Base-by-base conservation (phyloP, 2,888 invertebrate species). In the Camptogramma bilineatum region DNA sequence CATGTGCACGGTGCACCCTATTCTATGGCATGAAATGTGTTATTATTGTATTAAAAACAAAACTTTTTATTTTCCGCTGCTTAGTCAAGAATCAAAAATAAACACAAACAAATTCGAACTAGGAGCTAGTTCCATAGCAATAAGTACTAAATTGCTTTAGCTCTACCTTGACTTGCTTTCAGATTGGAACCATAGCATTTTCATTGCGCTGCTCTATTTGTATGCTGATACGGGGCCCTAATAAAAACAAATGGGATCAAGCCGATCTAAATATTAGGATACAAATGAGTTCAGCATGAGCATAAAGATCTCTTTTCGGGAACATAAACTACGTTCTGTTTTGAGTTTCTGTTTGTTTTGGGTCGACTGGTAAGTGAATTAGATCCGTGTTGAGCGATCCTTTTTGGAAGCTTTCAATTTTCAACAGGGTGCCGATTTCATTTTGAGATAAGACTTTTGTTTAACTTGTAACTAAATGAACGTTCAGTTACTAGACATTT, bases 191-290 rank as follows among this genome's bases (percentile, higher is more conserved):
- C 50, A 61, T 65, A 57, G 56, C 60, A 54, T 60, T 56, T 46
- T 61, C 61, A 79, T 82, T 80, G 76, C 77, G 72, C 79, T 80
- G 82, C 82, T 83, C 82, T 85, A 88, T 88, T 88, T 77, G 82
- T 86, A 87, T 88, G 86, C 86, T 86, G 86, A 87, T 87, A 84
- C 79, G 79, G 77, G 71, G 73, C 81, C 83, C 81, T 84, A 86
- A 88, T 87, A 88, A 88, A 88, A 87, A 86, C 81, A 85, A 87
- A 87, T 84, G 81, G 83, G 79, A 82, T 82, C 83, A 83, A 76
- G 73, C 77, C 80, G 85, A 86, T 87, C 86, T 84, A 82, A 86
- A 87, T 87, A 87, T 86, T 81, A 83, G 84, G 83, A 86, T 82
- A 87, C 85, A 84, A 83, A 71, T 68, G 71, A 69, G 68, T 60